phyloP scores from a whole-genome alignment of 1,140 invertebrate genomes.

The Liolophura sinensis region DNA sequence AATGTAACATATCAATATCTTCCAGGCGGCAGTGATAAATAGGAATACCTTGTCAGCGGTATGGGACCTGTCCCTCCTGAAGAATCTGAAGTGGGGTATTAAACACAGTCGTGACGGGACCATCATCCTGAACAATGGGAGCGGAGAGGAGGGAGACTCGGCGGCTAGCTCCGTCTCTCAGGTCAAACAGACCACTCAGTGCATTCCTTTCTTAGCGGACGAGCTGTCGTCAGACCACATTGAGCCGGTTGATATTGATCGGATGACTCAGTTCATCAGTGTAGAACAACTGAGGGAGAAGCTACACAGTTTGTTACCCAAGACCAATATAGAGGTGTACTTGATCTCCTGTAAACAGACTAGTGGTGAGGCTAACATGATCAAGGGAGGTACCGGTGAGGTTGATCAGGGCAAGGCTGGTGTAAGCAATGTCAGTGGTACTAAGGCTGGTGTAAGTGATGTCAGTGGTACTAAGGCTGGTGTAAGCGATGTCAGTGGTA shows the following conservation, averaged over 20 bases:
- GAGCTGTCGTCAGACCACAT: constrained; percentile 5
- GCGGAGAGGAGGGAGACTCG: neutral
- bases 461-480: constrained; percentile 21
- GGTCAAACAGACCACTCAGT: constrained; percentile 8
- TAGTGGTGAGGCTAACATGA: constrained; percentile 12
- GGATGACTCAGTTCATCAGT: constrained; percentile 15
- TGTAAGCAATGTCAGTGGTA: too few relatives aligned
- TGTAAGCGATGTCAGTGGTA: constrained; percentile 23
- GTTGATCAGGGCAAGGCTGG: too few relatives aligned
- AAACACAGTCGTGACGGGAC: constrained; percentile 16
- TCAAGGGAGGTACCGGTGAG: too few relatives aligned
- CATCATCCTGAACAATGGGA: constrained; percentile 12
- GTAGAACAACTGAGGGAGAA: constrained; percentile 21
- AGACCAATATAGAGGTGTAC: constrained; percentile 18
- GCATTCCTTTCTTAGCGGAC: constrained; percentile 21
- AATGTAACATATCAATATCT: too few relatives aligned
- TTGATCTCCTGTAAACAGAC: constrained; percentile 16
- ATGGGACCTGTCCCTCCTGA: constrained; percentile 18
- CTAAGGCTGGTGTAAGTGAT: neutral
- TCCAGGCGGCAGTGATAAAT: constrained; percentile 27
- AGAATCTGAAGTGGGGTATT: constrained; percentile 35
- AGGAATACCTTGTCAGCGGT: constrained; percentile 26
- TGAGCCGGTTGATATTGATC: neutral
- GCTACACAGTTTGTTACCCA: constrained; percentile 17
- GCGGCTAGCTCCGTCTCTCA: neutral